These are phyloP conservation scores for Neoaliturus tenellus DNA, from an alignment of 2,888 invertebrate genomes.

Conservation along the genomic window DNA sequence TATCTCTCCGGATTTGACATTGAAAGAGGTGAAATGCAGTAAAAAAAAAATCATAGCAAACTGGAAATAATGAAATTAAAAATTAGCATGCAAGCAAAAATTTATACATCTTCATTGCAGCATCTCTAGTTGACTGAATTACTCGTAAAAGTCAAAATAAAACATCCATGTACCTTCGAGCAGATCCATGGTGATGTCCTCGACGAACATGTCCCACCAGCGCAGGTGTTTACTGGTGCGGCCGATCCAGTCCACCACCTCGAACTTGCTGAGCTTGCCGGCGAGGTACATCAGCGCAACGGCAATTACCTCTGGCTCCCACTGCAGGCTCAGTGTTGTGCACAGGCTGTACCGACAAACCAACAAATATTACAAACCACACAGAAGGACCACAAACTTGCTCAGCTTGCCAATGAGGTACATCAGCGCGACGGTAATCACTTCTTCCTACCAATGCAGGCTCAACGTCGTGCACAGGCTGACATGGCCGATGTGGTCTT, in stretches of 20 bases:
- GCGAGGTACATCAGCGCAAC: conserved; percentile 98
- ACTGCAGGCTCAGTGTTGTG: conserved; percentile 97
- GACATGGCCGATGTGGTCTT: too few relatives aligned
- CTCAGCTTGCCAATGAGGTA: background rate
- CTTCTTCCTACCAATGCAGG: background rate
- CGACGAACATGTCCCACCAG: conserved; percentile 99
- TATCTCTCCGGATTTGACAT: too few relatives aligned
- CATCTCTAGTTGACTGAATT: too few relatives aligned
- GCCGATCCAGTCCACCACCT: conserved; percentile 95
- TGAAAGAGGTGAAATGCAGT: too few relatives aligned
- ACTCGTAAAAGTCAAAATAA: too few relatives aligned
- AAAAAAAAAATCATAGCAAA: too few relatives aligned
- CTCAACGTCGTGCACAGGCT: background rate
- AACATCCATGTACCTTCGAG: conserved; percentile 90
- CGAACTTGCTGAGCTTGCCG: conserved; percentile 96
- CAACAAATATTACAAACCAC: too few relatives aligned
- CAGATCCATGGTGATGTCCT: conserved; percentile 95
- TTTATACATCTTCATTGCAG: too few relatives aligned
- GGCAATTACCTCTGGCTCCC: conserved; percentile 99
- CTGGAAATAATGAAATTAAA: too few relatives aligned
- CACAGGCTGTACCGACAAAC: conserved; percentile 81
- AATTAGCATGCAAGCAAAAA: too few relatives aligned
- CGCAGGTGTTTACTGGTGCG: conserved; percentile 83
- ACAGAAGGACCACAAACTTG: background rate
- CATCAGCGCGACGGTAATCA: background rate